Base-by-base conservation (phyloP, 2,888 invertebrate genomes). In the Acanthosepion esculentum region DNA sequence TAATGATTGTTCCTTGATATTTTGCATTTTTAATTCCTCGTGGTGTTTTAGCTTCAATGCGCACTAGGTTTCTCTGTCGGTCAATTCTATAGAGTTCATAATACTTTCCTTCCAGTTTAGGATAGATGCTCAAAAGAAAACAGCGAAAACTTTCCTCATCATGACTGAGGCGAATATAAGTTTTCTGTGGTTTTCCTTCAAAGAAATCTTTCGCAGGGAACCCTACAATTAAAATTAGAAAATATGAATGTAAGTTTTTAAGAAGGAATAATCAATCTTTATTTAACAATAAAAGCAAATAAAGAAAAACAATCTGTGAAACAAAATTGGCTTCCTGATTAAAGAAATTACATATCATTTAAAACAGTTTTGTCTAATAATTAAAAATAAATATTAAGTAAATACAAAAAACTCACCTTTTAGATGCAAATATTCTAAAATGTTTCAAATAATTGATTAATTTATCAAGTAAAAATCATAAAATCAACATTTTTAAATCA, bases 1-100 rank as follows among this genome's bases (percentile, higher is more conserved):
- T 95, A n/a, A 96, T 95, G 26, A 96, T 95, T 94, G 95, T 96
- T 92, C 96, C 96, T 94, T 96, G 96, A 93, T 96, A 96, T 92
- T 96, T 96, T 94, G 95, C 95, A 59, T 96, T 96, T 94, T 96
- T 96, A 33, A 96, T 95, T 94, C 95, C 95, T 23, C 96, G 94
- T 0, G 96, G 96, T 48, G 96, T 96, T 94, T 95, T 95, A 10
- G 95, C 95, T 29, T 96, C 95, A 20, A 96, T 95, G 29, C 96
- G 94, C 91, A 96, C 95, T 55, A 96, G 94, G n/a, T 96, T 95
- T 64, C 96, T 94, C 92, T 96, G 96, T 91, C 96, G 96, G 94
- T 96, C 96, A 92, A 96, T 96, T 23, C 95, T 94, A 95, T 96
- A 96, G 94, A 96, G 95, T 91, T 96, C 96, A 93, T 95, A 96